Conservation (phyloP, 2,888 invertebrate genomes). For the Brenthis ino region DNA sequence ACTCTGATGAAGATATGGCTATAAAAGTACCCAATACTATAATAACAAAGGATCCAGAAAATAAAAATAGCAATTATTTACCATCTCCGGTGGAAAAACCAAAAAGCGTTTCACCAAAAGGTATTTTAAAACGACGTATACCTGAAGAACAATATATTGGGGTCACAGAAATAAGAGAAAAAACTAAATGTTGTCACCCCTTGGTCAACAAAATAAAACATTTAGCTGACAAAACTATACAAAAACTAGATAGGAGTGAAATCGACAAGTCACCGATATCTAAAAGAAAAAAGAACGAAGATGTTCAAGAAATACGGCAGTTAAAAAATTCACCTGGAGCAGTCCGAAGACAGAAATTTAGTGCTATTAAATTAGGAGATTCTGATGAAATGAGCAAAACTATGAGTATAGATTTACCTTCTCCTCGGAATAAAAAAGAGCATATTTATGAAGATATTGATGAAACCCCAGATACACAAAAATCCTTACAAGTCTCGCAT, state of each 20-base stretch:
- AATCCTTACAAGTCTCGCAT: constrained; percentile 75
- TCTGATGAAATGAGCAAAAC: constrained; percentile 79
- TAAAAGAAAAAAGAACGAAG: constrained; percentile 78
- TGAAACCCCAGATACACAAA: constrained; percentile 64
- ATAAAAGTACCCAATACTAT: constrained; percentile 48
- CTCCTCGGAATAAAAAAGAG: constrained; percentile 79
- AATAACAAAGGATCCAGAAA: constrained; percentile 61
- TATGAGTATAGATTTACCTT: constrained; percentile 68
- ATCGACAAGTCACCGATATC: constrained; percentile 67
- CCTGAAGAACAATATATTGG: constrained; percentile 71
- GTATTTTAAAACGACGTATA: constrained; percentile 79
- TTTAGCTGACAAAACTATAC: constrained; percentile 83
- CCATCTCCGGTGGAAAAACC: constrained; percentile 61
- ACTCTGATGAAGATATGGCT: constrained; percentile 71
- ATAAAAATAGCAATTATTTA: constrained; percentile 57
- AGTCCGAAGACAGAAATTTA: constrained; percentile 77
- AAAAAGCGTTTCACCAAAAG: constrained; percentile 75
- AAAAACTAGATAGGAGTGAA: constrained; percentile 75
- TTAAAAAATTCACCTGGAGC: constrained; percentile 84
- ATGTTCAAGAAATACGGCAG: constrained; percentile 82
- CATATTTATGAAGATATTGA: constrained; percentile 85
- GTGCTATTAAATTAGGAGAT: constrained; percentile 76
- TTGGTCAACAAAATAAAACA: constrained; percentile 85
- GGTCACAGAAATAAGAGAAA: constrained; percentile 73
- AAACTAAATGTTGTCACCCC: constrained; percentile 83